These are phyloP conservation scores for Yponomeuta evonymella DNA, from an alignment of 2,888 invertebrate species.

Conservation along the genomic window DNA sequence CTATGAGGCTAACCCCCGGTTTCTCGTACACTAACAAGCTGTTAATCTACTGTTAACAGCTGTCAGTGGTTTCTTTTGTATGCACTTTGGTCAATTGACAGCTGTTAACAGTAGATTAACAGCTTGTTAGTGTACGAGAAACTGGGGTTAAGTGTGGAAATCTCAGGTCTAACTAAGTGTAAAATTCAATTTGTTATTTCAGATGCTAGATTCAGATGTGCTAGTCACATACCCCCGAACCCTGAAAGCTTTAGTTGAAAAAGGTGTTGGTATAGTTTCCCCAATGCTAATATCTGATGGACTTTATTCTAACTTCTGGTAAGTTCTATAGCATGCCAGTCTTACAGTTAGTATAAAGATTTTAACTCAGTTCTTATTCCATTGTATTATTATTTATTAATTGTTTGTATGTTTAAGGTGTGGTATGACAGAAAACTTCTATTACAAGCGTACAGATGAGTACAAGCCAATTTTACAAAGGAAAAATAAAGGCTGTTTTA, in stretches of 20 bases:
- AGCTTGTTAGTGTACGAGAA: no score
- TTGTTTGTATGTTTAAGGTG: slow-evolving; percentile 48
- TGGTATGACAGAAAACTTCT: slow-evolving; percentile 90
- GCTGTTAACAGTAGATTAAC: no score
- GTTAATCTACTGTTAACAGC: no score
- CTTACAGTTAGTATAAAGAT: no score
- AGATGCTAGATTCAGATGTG: slow-evolving; percentile 92
- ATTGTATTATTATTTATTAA: not conserved
- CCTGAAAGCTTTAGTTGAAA: slow-evolving; percentile 77
- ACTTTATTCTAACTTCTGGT: slow-evolving; percentile 97
- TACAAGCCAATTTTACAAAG: slow-evolving; percentile 87
- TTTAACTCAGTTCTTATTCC: not conserved
- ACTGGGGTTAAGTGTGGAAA: no score
- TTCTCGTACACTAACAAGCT: no score
- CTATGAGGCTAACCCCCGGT: no score
- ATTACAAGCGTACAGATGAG: slow-evolving; percentile 88
- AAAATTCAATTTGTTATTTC: slow-evolving; percentile 35
- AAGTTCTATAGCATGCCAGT: slow-evolving; percentile 24
- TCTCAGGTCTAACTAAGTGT: no score
- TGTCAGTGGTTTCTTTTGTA: no score
- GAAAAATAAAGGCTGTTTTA: slow-evolving; percentile 82
- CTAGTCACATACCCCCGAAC: slow-evolving; percentile 82
- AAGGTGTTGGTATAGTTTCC: slow-evolving; percentile 81
- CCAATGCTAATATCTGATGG: slow-evolving; percentile 93
- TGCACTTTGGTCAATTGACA: no score